phyloP scores from a whole-genome alignment of 2,797 vertebrate genomes.

The Cuculus canorus region DNA sequence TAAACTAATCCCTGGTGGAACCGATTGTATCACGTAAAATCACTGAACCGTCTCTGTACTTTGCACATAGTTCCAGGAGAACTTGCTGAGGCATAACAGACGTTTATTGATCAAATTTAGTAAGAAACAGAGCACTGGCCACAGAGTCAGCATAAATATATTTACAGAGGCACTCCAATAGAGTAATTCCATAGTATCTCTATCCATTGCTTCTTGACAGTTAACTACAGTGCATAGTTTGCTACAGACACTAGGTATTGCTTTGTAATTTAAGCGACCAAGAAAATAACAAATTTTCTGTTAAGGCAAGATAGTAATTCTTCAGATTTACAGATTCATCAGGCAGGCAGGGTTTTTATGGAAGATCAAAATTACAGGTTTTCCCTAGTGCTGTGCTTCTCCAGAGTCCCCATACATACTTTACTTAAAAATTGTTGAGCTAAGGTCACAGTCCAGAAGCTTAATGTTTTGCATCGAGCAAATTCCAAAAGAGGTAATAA shows the following conservation, averaged over 20 bases:
- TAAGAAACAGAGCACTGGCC: not conserved
- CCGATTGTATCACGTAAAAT: fast-evolving
- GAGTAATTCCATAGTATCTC: not conserved
- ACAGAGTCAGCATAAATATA: not conserved
- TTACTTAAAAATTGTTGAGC: not conserved
- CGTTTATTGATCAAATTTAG: not conserved
- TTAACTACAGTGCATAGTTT: not conserved
- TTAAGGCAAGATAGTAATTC: not conserved
- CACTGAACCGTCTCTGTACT: not conserved
- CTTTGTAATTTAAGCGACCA: not conserved
- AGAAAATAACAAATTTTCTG: not conserved
- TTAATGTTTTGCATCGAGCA: not conserved
- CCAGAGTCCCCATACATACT: not conserved
- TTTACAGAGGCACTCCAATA: not conserved
- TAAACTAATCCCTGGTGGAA: not conserved
- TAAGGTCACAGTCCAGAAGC: not conserved
- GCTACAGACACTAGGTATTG: not conserved
- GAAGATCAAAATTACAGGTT: not conserved
- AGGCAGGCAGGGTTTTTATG: not conserved
- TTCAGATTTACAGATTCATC: not conserved
- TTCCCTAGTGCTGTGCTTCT: not conserved
- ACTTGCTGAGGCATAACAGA: not conserved
- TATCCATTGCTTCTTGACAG: not conserved
- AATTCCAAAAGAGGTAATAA: not conserved
- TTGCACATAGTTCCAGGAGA: not conserved